phyloP scores from a whole-genome alignment of 2,888 invertebrate genomes.

The Phalangium opilio region DNA sequence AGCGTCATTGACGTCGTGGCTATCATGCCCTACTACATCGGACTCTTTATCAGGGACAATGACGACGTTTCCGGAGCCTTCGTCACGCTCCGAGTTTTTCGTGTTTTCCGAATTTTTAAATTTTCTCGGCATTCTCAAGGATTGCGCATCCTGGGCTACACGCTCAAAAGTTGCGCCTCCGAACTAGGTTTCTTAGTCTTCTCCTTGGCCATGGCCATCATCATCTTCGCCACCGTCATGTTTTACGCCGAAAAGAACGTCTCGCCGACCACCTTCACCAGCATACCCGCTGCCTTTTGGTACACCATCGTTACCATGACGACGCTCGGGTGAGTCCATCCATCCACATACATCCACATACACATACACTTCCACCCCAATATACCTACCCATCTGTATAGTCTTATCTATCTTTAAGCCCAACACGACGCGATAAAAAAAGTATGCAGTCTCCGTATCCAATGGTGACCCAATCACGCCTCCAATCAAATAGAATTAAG shows the following conservation, averaged over 20 bases:
- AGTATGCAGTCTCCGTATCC: too few species aligned
- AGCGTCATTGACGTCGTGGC: conserved; percentile 99
- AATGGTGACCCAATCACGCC: too few species aligned
- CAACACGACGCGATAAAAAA: too few species aligned
- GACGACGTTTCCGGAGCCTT: conserved; percentile 98
- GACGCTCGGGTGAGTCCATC: conserved; percentile 76
- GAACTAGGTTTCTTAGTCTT: conserved; percentile 98
- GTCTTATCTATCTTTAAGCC: too few species aligned
- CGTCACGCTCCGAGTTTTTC: conserved; percentile 94
- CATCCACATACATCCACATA: too few species aligned
- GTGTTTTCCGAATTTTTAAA: conserved; percentile 99
- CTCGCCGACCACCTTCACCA: conserved; percentile 89
- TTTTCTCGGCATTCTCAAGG: conserved; percentile 99
- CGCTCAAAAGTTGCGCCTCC: conserved; percentile 95
- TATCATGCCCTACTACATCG: conserved; percentile 97
- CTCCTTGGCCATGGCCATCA: conserved; percentile 98
- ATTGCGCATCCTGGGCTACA: conserved; percentile 94
- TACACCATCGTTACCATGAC: conserved; percentile 99
- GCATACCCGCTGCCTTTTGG: conserved; percentile 99
- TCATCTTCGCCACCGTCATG: conserved; percentile 99
- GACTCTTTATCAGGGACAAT: conserved; percentile 91
- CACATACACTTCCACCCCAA: too few species aligned
- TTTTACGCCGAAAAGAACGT: conserved; percentile 99
- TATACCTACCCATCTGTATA: too few species aligned
- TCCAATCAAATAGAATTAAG: too few species aligned